phyloP scores from a whole-genome alignment of 2,888 invertebrate species.

The Ectobius pallidus region DNA sequence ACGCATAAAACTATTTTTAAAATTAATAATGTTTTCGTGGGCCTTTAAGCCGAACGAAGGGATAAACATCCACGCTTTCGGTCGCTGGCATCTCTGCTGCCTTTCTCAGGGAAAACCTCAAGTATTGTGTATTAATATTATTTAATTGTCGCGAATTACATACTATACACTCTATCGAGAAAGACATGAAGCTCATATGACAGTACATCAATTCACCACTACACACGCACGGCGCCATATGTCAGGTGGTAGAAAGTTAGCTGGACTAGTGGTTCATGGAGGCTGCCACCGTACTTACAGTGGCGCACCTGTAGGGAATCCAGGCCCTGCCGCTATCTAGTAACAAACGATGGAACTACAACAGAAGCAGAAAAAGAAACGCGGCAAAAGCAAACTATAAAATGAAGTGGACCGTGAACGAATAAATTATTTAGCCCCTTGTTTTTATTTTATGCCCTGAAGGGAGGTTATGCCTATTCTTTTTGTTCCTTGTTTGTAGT shows the following conservation, averaged over 20 bases:
- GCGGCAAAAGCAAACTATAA: slow-evolving; percentile 33
- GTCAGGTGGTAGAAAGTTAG: not conserved
- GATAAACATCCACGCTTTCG: too few species aligned
- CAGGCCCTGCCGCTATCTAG: slow-evolving; percentile 1
- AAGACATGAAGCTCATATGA: too few species aligned
- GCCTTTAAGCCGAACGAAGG: too few species aligned
- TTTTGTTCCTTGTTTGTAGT: slow-evolving; percentile 24
- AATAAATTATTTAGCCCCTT: slow-evolving; percentile 34
- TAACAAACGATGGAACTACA: slow-evolving; percentile 7
- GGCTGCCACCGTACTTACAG: not conserved
- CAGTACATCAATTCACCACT: not conserved
- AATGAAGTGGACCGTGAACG: slow-evolving; percentile 33
- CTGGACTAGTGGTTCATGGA: not conserved
- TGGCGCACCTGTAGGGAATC: not conserved
- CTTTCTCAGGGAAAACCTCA: too few species aligned
- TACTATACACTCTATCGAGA: too few species aligned
- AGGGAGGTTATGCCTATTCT: slow-evolving; percentile 24
- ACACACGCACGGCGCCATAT: not conserved
- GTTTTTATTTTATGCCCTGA: slow-evolving; percentile 6
- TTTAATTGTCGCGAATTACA: too few species aligned
- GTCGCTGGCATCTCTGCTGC: too few species aligned
- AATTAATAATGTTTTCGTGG: too few species aligned
- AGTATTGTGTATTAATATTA: too few species aligned
- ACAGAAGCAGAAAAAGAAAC: slow-evolving; percentile 4
- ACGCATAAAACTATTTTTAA: too few species aligned